A percentile compares a stretch with the other conserved stretches of the same genome.
phyloP scores from a whole-genome alignment of 35 echinoderm and acorn worm species.

The Hemicentrotus pulcherrimus region DNA sequence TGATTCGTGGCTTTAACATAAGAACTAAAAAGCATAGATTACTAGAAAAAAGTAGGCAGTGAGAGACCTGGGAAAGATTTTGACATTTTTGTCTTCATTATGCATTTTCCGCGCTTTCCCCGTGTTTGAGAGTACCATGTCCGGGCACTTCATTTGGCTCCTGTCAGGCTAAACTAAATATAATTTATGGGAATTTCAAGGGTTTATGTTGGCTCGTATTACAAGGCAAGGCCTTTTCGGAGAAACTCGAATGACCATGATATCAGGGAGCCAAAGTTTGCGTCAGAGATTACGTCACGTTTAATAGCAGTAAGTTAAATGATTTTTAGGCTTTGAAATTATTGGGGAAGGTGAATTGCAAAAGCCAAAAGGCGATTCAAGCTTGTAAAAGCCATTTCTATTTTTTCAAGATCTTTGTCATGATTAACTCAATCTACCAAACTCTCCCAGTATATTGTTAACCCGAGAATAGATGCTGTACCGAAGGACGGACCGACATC shows the following conservation, averaged over 20 bases:
- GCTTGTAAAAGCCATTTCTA: background rate
- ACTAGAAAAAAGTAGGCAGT: too few species aligned
- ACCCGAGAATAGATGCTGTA: background rate
- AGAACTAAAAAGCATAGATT: too few species aligned
- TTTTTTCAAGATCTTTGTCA: background rate
- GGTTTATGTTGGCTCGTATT: background rate
- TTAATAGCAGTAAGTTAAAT: background rate
- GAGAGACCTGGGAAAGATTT: background rate
- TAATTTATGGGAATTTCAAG: slow-evolving; percentile 8
- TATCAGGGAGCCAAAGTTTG: background rate
- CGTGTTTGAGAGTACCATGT: background rate
- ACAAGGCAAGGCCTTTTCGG: background rate
- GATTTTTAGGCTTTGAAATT: background rate
- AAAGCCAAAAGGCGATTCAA: background rate
- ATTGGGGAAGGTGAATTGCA: background rate
- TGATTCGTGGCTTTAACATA: background rate
- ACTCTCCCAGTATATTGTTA: background rate
- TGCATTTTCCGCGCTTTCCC: background rate
- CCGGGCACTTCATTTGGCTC: background rate
- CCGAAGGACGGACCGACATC: too few species aligned
- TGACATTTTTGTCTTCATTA: background rate
- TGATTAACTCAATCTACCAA: background rate
- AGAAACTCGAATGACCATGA: background rate
- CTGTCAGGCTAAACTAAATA: background rate
- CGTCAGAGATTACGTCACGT: background rate